A percentile compares a stretch with the other conserved stretches of the same genome.
Conservation (phyloP, 2,797 vertebrate species). For the Cuculus canorus region DNA sequence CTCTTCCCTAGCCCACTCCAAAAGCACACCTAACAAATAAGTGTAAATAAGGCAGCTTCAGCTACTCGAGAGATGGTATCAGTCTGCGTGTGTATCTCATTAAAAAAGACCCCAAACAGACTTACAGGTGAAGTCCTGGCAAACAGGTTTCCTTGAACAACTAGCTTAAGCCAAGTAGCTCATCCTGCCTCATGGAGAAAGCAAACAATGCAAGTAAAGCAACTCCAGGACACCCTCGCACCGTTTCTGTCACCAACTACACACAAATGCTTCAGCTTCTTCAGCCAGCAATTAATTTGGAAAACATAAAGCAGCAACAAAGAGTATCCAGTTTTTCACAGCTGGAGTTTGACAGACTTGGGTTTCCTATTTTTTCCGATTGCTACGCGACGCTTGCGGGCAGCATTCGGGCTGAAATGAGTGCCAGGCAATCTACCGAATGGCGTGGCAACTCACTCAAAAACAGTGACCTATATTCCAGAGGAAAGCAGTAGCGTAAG, state of each 20-base stretch:
- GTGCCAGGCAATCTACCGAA: neutral
- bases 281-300: neutral
- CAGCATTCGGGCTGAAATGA: neutral
- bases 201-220: neutral
- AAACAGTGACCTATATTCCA: neutral
- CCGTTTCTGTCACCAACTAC: neutral
- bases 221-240: neutral
- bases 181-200: neutral
- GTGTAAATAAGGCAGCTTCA: neutral
- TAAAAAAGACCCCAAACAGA: neutral
- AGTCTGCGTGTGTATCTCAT: neutral
- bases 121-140: neutral
- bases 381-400: neutral
- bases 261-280: neutral
- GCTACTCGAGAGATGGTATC: neutral
- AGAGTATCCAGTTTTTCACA: neutral
- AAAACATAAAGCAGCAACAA: neutral
- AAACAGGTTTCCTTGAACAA: neutral
- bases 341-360: neutral
- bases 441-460: neutral
- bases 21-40: neutral
- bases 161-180: neutral
- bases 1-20: neutral
- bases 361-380: neutral
- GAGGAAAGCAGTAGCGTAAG: neutral